Base-by-base conservation (phyloP, 2,888 invertebrate species). In the Epinotia nisella region DNA sequence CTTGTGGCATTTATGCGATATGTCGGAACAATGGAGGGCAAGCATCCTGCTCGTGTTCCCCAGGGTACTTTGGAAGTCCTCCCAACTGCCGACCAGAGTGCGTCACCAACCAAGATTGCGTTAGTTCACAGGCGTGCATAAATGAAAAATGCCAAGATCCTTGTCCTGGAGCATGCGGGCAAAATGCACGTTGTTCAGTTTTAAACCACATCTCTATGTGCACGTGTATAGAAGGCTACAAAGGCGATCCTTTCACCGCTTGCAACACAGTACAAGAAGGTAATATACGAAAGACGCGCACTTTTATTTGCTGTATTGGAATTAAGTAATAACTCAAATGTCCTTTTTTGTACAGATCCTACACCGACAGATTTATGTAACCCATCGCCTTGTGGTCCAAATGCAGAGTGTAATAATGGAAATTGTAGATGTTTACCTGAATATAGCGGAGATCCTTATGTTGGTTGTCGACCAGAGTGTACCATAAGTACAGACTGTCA, bases 381-480 rank as follows among this genome's bases (percentile, higher is more conserved):
- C 83, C 95, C 95, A 60, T 95, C 95, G 41, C 96, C 96, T 2
- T 96, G 96, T 86, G 95, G 97, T n/a, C 89, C 96, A 11, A 97
- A 97, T 85, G 94, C 97, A 1, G 91, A 95, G 79, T 97, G 97
- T 83, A 81, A 89, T 74, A 93, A 96, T 79, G 96, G 96, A 64
- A 87, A 95, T 74, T 97, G 97, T 81, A 95, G 94, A 29, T 98
- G 97, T 85, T 84, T 96, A 53, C 92, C 95, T 1, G 96, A 96
- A 81, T 97, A 96, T 82, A 95, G 95, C 76, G 97, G 97, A 41
- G 96, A 97, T 89, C 97, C 97, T 0, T 96, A 96, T 79, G 86
- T 94, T 59, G 96, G 96, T 58, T 97, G 97, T 84, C 94, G 97
- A 78, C 97, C 97, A 4, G 97, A 97, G 88, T 97, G 97, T 87